Base-by-base conservation (phyloP, 2,113 vertebrate species). In the Sminthopsis crassicaudata region DNA sequence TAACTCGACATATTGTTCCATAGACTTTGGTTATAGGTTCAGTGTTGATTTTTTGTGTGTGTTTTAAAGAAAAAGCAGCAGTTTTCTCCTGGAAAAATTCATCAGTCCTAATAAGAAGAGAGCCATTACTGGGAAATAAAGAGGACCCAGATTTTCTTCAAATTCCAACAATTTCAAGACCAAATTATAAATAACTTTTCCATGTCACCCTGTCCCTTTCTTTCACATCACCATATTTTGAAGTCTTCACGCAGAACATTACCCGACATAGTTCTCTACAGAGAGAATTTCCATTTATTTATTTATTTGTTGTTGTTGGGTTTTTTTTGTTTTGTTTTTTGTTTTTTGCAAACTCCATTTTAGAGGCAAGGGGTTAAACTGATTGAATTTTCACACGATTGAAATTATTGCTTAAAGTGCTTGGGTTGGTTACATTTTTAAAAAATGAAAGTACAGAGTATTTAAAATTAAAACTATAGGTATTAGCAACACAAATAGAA, bases 371-470 rank as follows among this genome's bases (percentile, higher is more conserved):
- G 95, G 93, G 84, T 96, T 98, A 97, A 97, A 93, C 93, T 96
- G 97, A 97, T 92, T 96, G 97, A 97, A 98, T 97, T 98, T 96
- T 97, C 96, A 98, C 54, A 94, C 97, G 96, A 98, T 96, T 97
- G 96, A 98, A 94, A 91, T 95, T 97, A 94, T 97, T 98, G 96
- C 96, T 98, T 98, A 98, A 98, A 98, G 98, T 98, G 98, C 98
- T 97, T 98, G 92, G 96, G 94, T 95, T 96, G 97, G 94, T 96
- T 97, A 98, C 97, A 97, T 93, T 94, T 94, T 27, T 0, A 8
- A 94, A 97, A 97, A 96, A 89, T n/a, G 23, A 96, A 97, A 94
- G 57, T 96, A 97, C 90, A 95, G 53, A 92, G 96, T 97, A 96
- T 93, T 96, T 96, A 96, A 97, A 98, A 94, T 94, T 97, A 95